Percentiles rank a stretch among this genome's conserved stretches.
phyloP scores from a whole-genome alignment of 1,140 invertebrate genomes.

The Holcopasites calliopsidis region DNA sequence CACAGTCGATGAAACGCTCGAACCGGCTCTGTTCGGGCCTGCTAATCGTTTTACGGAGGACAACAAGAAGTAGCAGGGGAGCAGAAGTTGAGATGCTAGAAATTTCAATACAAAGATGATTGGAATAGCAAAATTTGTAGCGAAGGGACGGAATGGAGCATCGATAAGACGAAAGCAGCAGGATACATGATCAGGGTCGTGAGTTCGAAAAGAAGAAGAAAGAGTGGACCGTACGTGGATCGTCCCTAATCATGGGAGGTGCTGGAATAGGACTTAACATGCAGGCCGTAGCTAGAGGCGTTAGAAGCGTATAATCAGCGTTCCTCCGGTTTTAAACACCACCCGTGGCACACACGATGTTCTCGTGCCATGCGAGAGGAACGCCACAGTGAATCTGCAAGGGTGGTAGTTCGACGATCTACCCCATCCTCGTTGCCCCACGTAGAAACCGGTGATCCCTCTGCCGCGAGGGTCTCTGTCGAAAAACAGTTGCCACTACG shows the following conservation, averaged over 20 bases:
- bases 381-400: constrained; percentile 8
- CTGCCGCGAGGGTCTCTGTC: neutral
- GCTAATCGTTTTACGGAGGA: constrained; percentile 67
- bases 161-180: too few species aligned
- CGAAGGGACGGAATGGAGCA: too few species aligned
- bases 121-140: too few species aligned
- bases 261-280: constrained; percentile 61
- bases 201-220: constrained; percentile 35
- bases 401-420: neutral
- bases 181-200: neutral
- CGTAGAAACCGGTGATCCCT: constrained; percentile 1
- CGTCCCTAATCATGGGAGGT: constrained; percentile 60
- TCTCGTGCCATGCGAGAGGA: constrained; percentile 14
- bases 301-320: constrained; percentile 71
- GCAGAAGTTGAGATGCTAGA: neutral
- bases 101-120: neutral
- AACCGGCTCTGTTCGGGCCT: constrained; percentile 54
- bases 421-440: neutral
- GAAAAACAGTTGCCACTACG: constrained; percentile 7
- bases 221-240: constrained; percentile 36
- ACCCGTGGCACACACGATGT: constrained; percentile 30
- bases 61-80: constrained; percentile 17
- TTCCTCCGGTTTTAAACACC: constrained; percentile 57
- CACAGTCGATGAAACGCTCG: constrained; percentile 50
- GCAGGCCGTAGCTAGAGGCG: constrained; percentile 57